Base-by-base conservation (phyloP, 2,888 invertebrate species). In the Carcina quercana region DNA sequence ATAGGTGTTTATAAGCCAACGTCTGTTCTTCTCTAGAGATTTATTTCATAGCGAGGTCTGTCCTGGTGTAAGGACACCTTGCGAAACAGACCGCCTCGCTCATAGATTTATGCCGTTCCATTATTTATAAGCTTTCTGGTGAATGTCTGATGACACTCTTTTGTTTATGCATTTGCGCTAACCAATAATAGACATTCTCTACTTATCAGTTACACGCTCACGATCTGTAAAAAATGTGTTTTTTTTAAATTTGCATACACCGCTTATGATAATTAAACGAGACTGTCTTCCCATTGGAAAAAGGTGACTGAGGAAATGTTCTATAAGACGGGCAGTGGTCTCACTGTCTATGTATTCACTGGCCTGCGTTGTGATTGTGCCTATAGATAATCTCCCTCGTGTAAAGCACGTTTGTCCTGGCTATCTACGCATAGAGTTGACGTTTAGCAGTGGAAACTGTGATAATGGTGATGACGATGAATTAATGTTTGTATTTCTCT, bases 1-100 rank as follows among this genome's bases (percentile, higher is more conserved):
- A 53, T 57, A 17, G 17, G 5, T 50, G 53, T 46, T 55, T 43
- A 48, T 47, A 37, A 37, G 39, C 27, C 43, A 52, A 59, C 53
- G 65, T 60, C 62, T 63, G 62, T 62, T 48, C 48, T 42, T 10
- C 10, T 22, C 37, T 25, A 27, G 32, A 35, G n/a, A 19, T 19
- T 2, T 2, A 3, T 19, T 19, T 8, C 12, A 24, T 15, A 15
- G 25, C 15, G 11, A 15, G 17, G 12, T 15, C 39, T 38, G 43
- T 36, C 38, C 35, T 40, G 25, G 34, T 32, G 42, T 5, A 2
- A 44, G 42, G 48, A 42, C 47, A 47, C 49, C 52, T 56, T 47
- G 46, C 43, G 45, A 46, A 52, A 48, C 43, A 42, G 35, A 34
- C 34, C 32, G 34, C 30, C 43, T 30, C 29, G 25, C 27, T 34